phyloP scores from a whole-genome alignment of 2,113 vertebrate species.

The Pteronura brasiliensis region DNA sequence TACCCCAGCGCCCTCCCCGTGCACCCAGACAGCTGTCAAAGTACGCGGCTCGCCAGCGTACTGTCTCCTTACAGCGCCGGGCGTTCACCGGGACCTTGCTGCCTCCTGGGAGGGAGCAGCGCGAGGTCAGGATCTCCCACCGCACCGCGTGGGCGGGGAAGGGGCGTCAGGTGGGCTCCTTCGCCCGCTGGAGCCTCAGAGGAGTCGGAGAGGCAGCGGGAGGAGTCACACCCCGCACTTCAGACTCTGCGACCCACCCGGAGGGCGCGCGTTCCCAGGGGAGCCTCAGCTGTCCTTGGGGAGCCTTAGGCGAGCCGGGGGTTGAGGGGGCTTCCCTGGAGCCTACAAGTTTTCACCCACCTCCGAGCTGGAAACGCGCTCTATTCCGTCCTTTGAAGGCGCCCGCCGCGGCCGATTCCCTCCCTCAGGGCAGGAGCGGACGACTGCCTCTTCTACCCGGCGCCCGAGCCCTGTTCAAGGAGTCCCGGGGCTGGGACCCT shows the following conservation, averaged over 20 bases:
- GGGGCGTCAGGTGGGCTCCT: neutral
- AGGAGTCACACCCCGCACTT: neutral
- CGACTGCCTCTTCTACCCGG: neutral
- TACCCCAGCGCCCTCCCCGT: neutral
- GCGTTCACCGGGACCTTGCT: neutral
- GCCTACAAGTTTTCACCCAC: constrained; percentile 45
- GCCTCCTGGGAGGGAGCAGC: neutral
- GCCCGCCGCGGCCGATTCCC: neutral
- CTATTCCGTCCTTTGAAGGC: neutral
- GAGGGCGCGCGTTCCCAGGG: neutral
- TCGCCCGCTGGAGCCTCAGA: neutral
- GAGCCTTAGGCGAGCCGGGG: neutral
- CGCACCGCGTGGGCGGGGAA: neutral
- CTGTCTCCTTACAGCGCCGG: neutral
- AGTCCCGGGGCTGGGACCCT: neutral
- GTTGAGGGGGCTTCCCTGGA: neutral
- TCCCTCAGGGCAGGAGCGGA: neutral
- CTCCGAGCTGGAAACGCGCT: neutral
- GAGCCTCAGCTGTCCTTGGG: neutral
- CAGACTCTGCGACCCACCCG: neutral
- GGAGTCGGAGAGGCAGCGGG: neutral
- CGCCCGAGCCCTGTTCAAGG: neutral
- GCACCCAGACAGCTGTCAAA: constrained; percentile 25
- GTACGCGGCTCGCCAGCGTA: neutral
- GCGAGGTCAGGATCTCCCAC: neutral